Evolutionary conservation across 2,888 invertebrate species (phyloP), one percentile per base, ranked within the genome.

Genomic region (Gortyna flavago): DNA sequence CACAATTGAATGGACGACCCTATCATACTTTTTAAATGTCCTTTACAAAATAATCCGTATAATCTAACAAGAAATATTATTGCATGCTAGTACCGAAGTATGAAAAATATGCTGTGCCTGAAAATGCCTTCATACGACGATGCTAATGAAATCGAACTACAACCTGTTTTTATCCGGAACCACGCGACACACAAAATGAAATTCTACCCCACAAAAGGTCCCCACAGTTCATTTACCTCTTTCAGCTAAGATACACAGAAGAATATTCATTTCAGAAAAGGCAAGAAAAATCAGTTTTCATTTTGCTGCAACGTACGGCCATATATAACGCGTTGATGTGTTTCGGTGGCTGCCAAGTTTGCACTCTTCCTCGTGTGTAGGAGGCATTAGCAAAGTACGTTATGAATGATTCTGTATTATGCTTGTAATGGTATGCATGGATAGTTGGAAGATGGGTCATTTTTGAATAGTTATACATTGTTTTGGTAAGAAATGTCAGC

Each of bases 371-470:
- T 61, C 67, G 67, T n/a, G 21, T 64, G 61, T 21, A 65, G 65
- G 57, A 62, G 72, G 77, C 86, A 86, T 86, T 86, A 86, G 86
- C 66, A n/a, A 72, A 86, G 75, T 80, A 83, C 61, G 68, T 85
- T 80, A 85, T 83, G 80, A 85, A 85, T 83, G 84, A 79, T 80
- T 75, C 79, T 70, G 41, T 65, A 57, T 75, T 13, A 35, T 54
- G 59, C 35, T 62, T 18, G 29, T 29, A 72, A 51, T 21, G 32
- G n/a, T 48, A 29, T 5, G 4, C 48, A 6, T 32, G 16, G 3
- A 38, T 62, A 29, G 18, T 16, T 25, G 9, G 29, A n/a, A 74
- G 18, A 61, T 54, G 25, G 54, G 18, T 25, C 41, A 9, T n/a
- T 21, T 29, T 59, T 35, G 0, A 66, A 59, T 44, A 44, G 29